These are phyloP conservation scores for Sebastes flavidus DNA, from an alignment of 2,797 vertebrate genomes.

Conservation along the genomic window DNA sequence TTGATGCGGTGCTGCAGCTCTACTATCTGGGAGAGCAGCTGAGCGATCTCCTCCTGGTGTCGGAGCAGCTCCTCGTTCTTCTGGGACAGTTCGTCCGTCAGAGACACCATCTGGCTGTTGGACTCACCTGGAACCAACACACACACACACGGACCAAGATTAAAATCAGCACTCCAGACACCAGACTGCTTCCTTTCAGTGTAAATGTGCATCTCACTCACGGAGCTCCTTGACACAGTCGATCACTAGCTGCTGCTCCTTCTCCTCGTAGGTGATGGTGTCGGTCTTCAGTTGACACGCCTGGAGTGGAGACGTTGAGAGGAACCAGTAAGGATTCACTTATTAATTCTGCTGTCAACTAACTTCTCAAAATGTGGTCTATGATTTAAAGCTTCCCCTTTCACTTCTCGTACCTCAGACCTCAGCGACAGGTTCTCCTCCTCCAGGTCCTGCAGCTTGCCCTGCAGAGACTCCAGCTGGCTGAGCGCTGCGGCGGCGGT, in stretches of 20 bases:
- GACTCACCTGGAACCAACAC: slow-evolving; percentile 87
- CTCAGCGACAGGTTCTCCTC: slow-evolving; percentile 93
- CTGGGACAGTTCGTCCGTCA: slow-evolving; percentile 90
- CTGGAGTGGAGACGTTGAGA: slow-evolving; percentile 67
- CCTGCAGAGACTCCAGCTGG: slow-evolving; percentile 92
- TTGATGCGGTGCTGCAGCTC: slow-evolving; percentile 94
- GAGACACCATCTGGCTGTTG: slow-evolving; percentile 91
- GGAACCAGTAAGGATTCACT: neutral
- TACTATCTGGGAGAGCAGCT: slow-evolving; percentile 94
- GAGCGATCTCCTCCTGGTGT: slow-evolving; percentile 97
- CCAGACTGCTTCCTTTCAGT: neutral
- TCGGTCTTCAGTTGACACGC: slow-evolving; percentile 93
- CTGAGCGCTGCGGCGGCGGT: slow-evolving; percentile 78
- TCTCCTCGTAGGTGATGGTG: slow-evolving; percentile 94
- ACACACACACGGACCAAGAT: neutral
- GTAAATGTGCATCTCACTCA: slow-evolving; percentile 78
- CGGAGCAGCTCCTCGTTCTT: slow-evolving; percentile 91
- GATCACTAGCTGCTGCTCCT: slow-evolving; percentile 94
- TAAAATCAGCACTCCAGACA: neutral
- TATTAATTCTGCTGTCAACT: too few species aligned
- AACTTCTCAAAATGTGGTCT: neutral
- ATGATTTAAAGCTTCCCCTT: neutral
- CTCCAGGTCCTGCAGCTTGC: slow-evolving; percentile 93
- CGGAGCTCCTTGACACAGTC: slow-evolving; percentile 98
- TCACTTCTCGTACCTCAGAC: slow-evolving; percentile 84